Conservation (phyloP, 2,797 vertebrate species). For the Tolypeutes matacus region DNA sequence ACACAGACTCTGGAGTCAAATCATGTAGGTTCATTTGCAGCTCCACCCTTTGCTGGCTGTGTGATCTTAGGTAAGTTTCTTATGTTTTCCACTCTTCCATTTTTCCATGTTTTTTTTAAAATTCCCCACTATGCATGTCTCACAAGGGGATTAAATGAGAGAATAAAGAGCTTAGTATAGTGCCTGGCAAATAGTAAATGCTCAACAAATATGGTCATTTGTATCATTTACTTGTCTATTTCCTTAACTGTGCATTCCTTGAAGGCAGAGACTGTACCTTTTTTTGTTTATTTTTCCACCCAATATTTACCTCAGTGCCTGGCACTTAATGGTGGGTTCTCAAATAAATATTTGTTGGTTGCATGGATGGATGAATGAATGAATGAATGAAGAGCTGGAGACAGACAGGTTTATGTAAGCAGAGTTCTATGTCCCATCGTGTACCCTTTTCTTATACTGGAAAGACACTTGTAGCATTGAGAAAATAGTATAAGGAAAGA, state of each 20-base stretch:
- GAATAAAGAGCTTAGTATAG: not conserved
- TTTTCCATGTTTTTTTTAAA: not conserved
- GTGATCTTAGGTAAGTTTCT: not conserved
- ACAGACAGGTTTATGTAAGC: not conserved
- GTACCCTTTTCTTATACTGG: not conserved
- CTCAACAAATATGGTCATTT: not conserved
- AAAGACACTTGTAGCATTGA: not conserved
- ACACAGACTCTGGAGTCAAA: no score
- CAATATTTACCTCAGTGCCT: not conserved
- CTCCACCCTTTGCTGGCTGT: not conserved
- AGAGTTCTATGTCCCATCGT: not conserved
- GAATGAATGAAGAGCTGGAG: not conserved
- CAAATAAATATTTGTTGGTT: not conserved
- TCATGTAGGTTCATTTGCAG: not conserved
- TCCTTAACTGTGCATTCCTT: not conserved
- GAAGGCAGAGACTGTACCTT: not conserved
- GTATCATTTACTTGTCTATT: no score
- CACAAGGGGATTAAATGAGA: not conserved
- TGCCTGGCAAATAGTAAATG: not conserved
- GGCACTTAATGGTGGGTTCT: not conserved
- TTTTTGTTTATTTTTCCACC: no score
- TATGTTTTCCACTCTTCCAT: not conserved
- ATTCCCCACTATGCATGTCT: not conserved
- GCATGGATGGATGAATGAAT: not conserved
- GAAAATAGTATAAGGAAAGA: not conserved